These are phyloP conservation scores for Actinernus sp. DNA, from an alignment of 92 coral and sea anemone genomes.

Conservation along the genomic window DNA sequence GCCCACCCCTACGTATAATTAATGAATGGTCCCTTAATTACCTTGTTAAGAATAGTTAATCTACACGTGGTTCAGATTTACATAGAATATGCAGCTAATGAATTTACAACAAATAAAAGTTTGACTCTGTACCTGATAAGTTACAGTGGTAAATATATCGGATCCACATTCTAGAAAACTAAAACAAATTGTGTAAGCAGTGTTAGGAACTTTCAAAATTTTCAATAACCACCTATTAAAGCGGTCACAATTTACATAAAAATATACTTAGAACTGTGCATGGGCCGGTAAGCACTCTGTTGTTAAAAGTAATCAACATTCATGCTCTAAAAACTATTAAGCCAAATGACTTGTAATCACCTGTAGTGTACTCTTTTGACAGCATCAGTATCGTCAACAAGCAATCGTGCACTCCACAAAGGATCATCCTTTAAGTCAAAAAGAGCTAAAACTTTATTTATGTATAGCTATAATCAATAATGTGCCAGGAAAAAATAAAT, in stretches of 20 bases:
- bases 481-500: too few relatives aligned
- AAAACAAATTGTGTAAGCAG: not conserved
- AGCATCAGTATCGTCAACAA: conserved; percentile 69
- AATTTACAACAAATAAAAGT: not conserved
- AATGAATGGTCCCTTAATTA: too few relatives aligned
- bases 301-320: too few relatives aligned
- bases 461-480: too few relatives aligned
- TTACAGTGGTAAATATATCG: conserved; percentile 73
- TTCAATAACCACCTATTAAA: too few relatives aligned
- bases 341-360: conserved; percentile 8
- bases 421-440: conserved; percentile 69
- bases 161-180: conserved; percentile 77
- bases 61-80: too few relatives aligned
- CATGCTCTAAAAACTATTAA: not conserved
- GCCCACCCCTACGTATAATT: too few relatives aligned
- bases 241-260: not conserved
- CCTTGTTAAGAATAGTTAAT: too few relatives aligned
- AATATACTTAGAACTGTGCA: not conserved
- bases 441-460: not conserved
- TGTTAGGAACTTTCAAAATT: too few relatives aligned
- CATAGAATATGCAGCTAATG: too few relatives aligned
- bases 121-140: conserved; percentile 77
- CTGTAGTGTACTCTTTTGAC: conserved; percentile 76
- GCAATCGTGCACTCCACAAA: conserved; percentile 88
- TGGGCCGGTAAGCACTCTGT: too few relatives aligned